Conservation (phyloP, 2,113 vertebrate species). For the Tragelaphus scriptus region DNA sequence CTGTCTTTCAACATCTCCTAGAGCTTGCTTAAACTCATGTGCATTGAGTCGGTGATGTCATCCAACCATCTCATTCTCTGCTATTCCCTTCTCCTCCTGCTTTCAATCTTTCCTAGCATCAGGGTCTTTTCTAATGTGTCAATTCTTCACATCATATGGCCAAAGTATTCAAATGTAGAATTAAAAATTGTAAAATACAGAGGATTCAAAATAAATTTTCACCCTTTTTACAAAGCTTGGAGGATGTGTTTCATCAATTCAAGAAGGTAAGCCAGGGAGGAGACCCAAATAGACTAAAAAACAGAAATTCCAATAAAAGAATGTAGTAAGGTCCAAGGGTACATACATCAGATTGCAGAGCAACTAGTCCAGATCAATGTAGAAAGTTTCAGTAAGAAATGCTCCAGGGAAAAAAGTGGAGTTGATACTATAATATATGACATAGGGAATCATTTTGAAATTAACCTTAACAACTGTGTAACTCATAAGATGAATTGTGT, state of each 20-base stretch:
- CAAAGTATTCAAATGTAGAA: background rate
- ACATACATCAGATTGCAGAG: background rate
- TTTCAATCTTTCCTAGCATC: background rate
- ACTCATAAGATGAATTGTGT: background rate
- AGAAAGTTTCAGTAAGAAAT: background rate
- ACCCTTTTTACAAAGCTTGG: background rate
- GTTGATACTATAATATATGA: background rate
- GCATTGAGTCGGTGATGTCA: background rate
- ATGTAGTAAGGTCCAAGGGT: too few relatives aligned
- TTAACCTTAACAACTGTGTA: background rate
- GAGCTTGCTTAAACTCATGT: background rate
- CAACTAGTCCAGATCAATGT: too few relatives aligned
- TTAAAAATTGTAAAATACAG: background rate
- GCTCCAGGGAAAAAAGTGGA: background rate
- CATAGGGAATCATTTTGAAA: background rate
- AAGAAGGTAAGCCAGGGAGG: background rate
- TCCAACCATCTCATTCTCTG: background rate
- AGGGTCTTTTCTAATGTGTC: background rate
- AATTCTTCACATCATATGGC: background rate
- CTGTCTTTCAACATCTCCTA: background rate
- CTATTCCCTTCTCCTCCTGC: background rate
- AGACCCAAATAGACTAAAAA: background rate
- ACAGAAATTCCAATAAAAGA: background rate
- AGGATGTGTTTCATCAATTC: background rate
- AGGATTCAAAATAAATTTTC: background rate